A percentile compares a stretch with the other conserved stretches of the same genome.
These are phyloP conservation scores for Drosophila dunni DNA, from an alignment of 1,140 invertebrate species.

Conservation along the genomic window DNA sequence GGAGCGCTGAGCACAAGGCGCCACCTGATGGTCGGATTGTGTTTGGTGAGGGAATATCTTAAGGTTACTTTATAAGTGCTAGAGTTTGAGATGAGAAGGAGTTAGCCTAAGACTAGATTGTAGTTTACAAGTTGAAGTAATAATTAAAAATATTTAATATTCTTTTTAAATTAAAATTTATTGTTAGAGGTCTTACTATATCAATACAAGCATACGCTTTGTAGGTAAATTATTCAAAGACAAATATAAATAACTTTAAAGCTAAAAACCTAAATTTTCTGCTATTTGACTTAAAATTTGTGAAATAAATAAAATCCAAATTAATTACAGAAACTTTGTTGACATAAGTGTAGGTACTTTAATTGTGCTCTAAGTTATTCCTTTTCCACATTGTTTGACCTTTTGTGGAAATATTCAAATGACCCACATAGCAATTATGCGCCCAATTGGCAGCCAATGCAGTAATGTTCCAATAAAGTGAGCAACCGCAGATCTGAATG, in stretches of 20 bases:
- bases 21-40: slow-evolving; percentile 10
- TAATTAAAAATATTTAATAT: background rate
- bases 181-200: no score
- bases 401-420: slow-evolving; percentile 62
- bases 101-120: no score
- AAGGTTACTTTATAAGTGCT: background rate
- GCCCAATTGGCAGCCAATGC: slow-evolving; percentile 64
- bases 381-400: slow-evolving; percentile 9
- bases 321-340: background rate
- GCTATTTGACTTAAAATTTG: no score
- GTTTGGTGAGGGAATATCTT: background rate
- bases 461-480: slow-evolving; percentile 17
- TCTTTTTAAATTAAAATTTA: no score
- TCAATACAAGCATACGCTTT: no score
- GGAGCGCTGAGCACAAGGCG: slow-evolving; percentile 5
- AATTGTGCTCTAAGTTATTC: no score
- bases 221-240: background rate
- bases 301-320: background rate
- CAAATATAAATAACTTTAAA: background rate
- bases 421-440: slow-evolving; percentile 79
- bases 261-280: background rate
- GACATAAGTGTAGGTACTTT: no score
- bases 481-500: slow-evolving; percentile 28
- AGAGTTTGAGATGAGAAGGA: background rate
- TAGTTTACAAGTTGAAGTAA: no score